Evolutionary conservation across 2,888 invertebrate genomes (phyloP).

Genomic region (Lomographa bimaculata): DNA sequence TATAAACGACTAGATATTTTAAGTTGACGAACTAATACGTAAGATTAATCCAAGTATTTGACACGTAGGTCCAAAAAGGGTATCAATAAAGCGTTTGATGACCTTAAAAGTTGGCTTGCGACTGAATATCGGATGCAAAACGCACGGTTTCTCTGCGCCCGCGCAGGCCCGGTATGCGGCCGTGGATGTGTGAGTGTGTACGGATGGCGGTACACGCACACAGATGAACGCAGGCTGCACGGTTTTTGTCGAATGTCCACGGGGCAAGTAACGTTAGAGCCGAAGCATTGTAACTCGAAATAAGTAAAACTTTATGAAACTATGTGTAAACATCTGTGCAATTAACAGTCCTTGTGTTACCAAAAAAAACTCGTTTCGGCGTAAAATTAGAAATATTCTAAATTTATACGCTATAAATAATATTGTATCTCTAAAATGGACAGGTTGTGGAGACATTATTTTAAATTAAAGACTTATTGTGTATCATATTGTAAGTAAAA

Average conservation of each 20-base stretch:
- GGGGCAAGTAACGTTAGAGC: slow-evolving; percentile 74
- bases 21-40: slow-evolving; percentile 16
- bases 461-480: no score
- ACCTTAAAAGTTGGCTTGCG: slow-evolving; percentile 73
- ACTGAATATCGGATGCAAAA: slow-evolving; percentile 78
- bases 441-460: no score
- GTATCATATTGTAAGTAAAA: no score
- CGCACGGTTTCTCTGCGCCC: slow-evolving; percentile 71
- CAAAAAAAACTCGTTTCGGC: no score
- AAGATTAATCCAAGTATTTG: no score
- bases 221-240: slow-evolving; percentile 60
- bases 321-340: no score
- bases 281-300: slow-evolving; percentile 54
- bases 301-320: slow-evolving; percentile 21
- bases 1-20: slow-evolving; percentile 2
- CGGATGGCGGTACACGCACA: slow-evolving; percentile 45
- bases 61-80: slow-evolving; percentile 45
- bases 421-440: no score
- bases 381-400: no score
- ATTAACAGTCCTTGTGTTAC: no score
- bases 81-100: slow-evolving; percentile 75
- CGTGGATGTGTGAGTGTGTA: slow-evolving; percentile 43
- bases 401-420: no score
- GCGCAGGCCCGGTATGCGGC: slow-evolving; percentile 72
- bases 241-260: slow-evolving; percentile 83